Base-by-base conservation (phyloP, 2,888 invertebrate genomes). In the Baronia brevicornis region DNA sequence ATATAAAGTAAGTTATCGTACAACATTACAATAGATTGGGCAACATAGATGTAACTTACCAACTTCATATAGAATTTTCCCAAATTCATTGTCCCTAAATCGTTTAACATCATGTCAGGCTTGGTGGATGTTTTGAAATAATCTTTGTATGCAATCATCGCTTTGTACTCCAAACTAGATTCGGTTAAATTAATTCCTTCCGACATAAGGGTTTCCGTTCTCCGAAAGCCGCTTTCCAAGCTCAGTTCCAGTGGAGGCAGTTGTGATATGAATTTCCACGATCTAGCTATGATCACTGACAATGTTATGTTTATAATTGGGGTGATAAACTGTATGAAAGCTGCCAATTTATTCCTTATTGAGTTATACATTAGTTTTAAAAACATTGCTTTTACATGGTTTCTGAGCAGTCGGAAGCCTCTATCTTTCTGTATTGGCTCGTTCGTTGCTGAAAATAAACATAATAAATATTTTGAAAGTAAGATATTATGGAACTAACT, bases 221-320 rank as follows among this genome's bases (percentile, higher is more conserved):
- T 41, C 18, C 43, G 46, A 41, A 78, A 84, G 1, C 77, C 77
- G 33, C 85, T 69, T 34, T 70, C 56, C 12, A 91, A 62, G 11
- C 77, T 79, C 10, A 92, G 72, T 0, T 63, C 60, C 38, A 91
- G 62, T 0, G 90, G 73, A 0, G 90, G 90, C n/a, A 92, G 67
- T 43, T 88, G 84, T 0, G 70, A 63, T 26, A 84, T 55, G 34
- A 84, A 84, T 39, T 71, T 71, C 84, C 84, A 84, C 5, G 82
- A 79, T 33, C 80, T 60, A 1, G 80, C 56, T 43, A 84, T 78
- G 5, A 71, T 35, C 14, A 84, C 80, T 3, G 84, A 79, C 51
- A 84, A 49, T 1, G 65, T 56, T 13, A 84, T 84, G 30, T 84
- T 84, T 36, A 84, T 69, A 14, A 84, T 65, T 1, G 84, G 82